Evolutionary conservation across 1,140 invertebrate species (phyloP), one percentile per base, ranked within the genome.

Genomic region (Drosophila navojoa): DNA sequence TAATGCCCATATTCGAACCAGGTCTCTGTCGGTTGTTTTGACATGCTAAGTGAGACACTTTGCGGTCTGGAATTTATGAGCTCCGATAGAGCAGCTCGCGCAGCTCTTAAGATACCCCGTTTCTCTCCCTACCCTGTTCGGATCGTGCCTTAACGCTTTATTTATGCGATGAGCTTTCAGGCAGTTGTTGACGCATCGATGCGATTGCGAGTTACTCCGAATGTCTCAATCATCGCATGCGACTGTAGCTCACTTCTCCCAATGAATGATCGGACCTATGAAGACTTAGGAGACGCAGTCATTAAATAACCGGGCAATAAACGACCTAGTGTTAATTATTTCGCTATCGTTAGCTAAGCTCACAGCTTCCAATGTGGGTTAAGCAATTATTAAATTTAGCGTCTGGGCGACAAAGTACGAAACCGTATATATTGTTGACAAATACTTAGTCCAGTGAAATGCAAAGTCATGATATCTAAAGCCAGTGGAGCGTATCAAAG

Each of bases 31-130:
- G 19, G 19, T 2, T 22, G 19, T 22, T 22, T 22, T 22, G 19
- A 22, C 84, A 87, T 19, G 55, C 61, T 72, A 76, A 76, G 69
- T 76, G 62, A 71, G 68, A 66, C 73, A 76, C 72, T 75, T 71
- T 71, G 22, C 49, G 59, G n/a, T 25, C 13, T 10, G 16, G 59
- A 54, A 75, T 71, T 75, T 71, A 75, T 45, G 72, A 54, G 68
- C 35, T 54, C 54, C 40, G 72, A 75, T 75, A 69, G 55, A 57
- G 27, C 19, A 22, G 19, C 19, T 22, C 19, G 19, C 9, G 40
- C 16, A 42, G 45, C 64, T 68, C 45, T 68, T 68, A 50, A 59
- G 54, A 68, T 61, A 0, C 32, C 35, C 38, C 55, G 1, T 7
- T 19, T 4, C 27, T 9, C 7, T 6, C 16, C 27, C 27, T 5